A percentile compares a stretch with the other conserved stretches of the same genome.
These are phyloP conservation scores for Endotricha flammealis DNA, from an alignment of 2,888 invertebrate genomes.

Conservation along the genomic window DNA sequence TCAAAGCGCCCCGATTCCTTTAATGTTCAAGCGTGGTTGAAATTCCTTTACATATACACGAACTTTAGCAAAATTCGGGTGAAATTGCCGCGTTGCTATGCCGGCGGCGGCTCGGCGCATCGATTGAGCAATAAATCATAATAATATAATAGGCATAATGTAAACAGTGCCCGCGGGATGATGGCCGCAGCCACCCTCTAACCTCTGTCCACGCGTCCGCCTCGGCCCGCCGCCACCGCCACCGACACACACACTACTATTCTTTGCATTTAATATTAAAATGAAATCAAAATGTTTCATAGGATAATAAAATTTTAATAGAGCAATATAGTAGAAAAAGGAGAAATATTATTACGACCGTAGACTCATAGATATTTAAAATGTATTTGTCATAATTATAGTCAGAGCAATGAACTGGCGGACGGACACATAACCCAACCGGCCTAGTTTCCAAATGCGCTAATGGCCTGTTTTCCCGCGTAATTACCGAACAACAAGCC, in stretches of 20 bases:
- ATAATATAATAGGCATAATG: conserved; percentile 68
- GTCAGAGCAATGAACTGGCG: conserved; percentile 34
- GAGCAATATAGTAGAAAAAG: not conserved
- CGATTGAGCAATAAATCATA: conserved; percentile 74
- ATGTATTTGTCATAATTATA: conserved; percentile 36
- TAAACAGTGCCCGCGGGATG: conserved; percentile 56
- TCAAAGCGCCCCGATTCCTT: conserved; percentile 64
- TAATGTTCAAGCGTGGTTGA: conserved; percentile 56
- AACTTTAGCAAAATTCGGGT: conserved; percentile 57
- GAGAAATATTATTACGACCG: not conserved
- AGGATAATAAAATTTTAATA: conserved; percentile 2
- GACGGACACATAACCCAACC: conserved; percentile 22
- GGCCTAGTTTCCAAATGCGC: conserved; percentile 38
- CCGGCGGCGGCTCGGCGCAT: conserved; percentile 40
- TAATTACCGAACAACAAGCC: conserved; percentile 20
- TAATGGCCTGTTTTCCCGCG: conserved; percentile 33
- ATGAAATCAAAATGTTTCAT: conserved; percentile 5
- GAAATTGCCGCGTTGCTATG: conserved; percentile 49
- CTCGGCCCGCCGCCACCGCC: conserved; percentile 27
- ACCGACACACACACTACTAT: not conserved
- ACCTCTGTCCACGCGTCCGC: conserved; percentile 31
- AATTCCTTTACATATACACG: conserved; percentile 58
- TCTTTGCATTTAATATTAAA: conserved; percentile 6
- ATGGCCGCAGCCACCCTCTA: conserved; percentile 29
- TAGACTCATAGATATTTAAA: conserved; percentile 7